Conservation (phyloP, 2,113 vertebrate genomes). For the Rhinolophus sinicus region DNA sequence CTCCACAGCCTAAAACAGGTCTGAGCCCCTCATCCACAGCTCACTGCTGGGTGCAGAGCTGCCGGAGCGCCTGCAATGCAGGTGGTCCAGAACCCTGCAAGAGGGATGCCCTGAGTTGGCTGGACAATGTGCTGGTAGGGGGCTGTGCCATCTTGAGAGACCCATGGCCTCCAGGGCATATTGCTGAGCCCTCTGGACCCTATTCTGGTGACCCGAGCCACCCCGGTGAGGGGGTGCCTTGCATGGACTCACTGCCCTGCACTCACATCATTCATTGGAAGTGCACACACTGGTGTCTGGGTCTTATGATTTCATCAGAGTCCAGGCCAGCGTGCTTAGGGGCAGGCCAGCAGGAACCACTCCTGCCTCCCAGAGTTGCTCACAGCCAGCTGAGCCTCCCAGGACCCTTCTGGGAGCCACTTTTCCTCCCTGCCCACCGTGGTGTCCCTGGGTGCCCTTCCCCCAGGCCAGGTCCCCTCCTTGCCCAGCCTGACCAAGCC, state of each 20-base stretch:
- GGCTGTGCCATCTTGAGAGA: neutral
- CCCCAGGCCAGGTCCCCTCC: neutral
- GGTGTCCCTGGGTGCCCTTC: too few relatives aligned
- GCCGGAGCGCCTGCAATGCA: neutral
- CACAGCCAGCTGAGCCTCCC: neutral
- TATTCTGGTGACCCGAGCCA: neutral
- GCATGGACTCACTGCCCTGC: accelerated
- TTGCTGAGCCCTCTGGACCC: neutral
- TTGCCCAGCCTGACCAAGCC: neutral
- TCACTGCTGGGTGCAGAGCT: neutral
- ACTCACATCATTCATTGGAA: neutral
- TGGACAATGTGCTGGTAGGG: neutral
- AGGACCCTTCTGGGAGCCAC: neutral
- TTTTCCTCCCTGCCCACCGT: neutral
- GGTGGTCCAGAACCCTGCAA: neutral
- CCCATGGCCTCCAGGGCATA: neutral
- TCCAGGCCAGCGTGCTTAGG: neutral
- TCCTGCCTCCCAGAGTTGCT: neutral
- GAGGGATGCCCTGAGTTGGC: neutral
- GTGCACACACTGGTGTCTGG: neutral
- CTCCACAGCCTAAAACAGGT: neutral
- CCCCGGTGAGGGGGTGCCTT: neutral
- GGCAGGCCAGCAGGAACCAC: neutral
- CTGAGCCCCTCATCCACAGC: neutral
- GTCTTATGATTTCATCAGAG: neutral